Base-by-base conservation (phyloP, 2,888 invertebrate genomes). In the Rotaria macrura region DNA sequence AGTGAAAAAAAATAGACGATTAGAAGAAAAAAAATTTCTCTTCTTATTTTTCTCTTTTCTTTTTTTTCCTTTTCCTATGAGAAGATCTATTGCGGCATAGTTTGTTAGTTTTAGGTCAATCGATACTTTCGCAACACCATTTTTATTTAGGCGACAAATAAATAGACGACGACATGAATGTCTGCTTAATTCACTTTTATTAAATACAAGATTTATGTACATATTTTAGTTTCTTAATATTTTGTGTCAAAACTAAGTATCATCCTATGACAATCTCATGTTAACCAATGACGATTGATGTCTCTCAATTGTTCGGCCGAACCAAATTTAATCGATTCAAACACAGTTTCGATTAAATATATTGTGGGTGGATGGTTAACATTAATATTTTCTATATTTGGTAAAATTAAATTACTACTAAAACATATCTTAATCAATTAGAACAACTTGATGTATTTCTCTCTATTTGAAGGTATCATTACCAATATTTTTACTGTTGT, bases 401-500 rank as follows among this genome's bases (percentile, higher is more conserved):
- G 79, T 79, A 79, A 74, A 25, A 43, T 1, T 6, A 52, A 52
- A 23, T 0, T 6, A 52, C 5, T 23, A 49, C 43, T 5, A 10
- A 43, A 43, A 43, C 43, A 43, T 57, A 9, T 23, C 14, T 20
- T 38, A 1, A 38, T 7, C 2, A 38, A 38, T 72, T 9, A 38
- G 0, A n/a, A n/a, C n/a, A n/a, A n/a, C n/a, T n/a, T n/a, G n/a
- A n/a, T n/a, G n/a, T n/a, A n/a, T n/a, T n/a, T 40, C 7, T 43
- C 17, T 65, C 12, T 79, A 25, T 4, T 79, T 79, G 7, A 25
- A 79, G 79, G 79, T 79, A 43, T 79, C n/a, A 43, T 79, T 43
- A 79, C 79, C 43, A 79, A 79, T 43, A 79, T 79, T 10, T 79
- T 79, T 79, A 79, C 79, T 7, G 43, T 79, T 43, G 43, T 79